phyloP scores from a whole-genome alignment of 2,113 vertebrate genomes.

The Alexandromys fortis region DNA sequence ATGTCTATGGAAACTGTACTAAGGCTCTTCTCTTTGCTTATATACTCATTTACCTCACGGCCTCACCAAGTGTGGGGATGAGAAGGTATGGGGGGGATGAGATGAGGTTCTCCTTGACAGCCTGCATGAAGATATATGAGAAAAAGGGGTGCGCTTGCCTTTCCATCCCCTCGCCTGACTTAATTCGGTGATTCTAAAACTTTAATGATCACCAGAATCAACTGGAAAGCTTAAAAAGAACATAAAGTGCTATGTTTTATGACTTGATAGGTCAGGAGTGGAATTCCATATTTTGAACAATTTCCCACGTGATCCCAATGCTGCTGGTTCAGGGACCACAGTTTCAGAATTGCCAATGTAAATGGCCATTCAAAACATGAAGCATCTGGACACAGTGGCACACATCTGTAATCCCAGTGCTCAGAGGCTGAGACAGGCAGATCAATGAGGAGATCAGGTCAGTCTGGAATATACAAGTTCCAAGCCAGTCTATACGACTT shows the following conservation, averaged over 20 bases:
- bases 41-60: background rate
- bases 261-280: background rate
- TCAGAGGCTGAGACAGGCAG: background rate
- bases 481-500: background rate
- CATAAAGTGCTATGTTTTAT: background rate
- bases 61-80: background rate
- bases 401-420: background rate
- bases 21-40: background rate
- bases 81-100: background rate
- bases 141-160: background rate
- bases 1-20: background rate
- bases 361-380: background rate
- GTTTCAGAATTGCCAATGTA: constrained; percentile 17
- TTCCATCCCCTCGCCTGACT: background rate
- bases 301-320: background rate
- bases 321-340: background rate
- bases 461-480: background rate
- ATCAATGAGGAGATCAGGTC: background rate
- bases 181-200: constrained; percentile 40
- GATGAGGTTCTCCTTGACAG: background rate
- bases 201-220: background rate
- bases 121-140: background rate
- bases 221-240: background rate
- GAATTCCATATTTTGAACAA: background rate
- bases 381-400: background rate